A percentile compares a stretch with the other conserved stretches of the same genome.
Evolutionary conservation across 2,113 vertebrate species (phyloP).

Genomic region (Peromyscus leucopus): DNA sequence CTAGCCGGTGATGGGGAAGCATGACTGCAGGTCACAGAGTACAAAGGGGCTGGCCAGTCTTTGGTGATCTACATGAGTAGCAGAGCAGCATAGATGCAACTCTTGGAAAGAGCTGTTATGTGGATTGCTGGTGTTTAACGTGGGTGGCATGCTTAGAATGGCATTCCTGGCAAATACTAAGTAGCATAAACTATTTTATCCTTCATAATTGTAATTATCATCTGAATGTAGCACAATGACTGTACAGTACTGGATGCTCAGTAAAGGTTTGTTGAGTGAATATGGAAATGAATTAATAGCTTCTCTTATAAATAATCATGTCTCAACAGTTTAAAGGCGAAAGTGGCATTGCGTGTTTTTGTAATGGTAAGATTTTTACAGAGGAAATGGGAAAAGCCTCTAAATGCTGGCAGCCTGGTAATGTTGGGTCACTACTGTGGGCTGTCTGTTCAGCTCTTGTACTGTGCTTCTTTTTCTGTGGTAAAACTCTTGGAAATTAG

Average conservation of each 20-base stretch:
- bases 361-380: conserved; percentile 64
- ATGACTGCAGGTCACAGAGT: neutral
- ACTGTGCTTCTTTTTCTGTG: conserved; percentile 45
- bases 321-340: conserved; percentile 6
- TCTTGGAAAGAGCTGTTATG: neutral
- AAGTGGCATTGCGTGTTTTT: conserved; percentile 29
- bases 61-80: neutral
- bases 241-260: neutral
- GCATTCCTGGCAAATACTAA: neutral
- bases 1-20: neutral
- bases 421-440: conserved; percentile 38
- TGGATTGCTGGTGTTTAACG: neutral
- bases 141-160: neutral
- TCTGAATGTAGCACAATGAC: neutral
- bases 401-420: conserved; percentile 58
- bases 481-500: conserved; percentile 67
- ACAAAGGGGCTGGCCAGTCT: fast-evolving
- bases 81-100: neutral
- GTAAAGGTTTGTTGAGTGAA: neutral
- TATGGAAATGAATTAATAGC: conserved; percentile 14
- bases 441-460: conserved; percentile 48
- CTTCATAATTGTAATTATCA: neutral
- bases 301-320: conserved; percentile 7
- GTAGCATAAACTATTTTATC: neutral
- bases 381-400: conserved; percentile 41